Evolutionary conservation across 2,888 invertebrate species (phyloP), one percentile per base, ranked within the genome.

Genomic region (Drosophila anomelani): DNA sequence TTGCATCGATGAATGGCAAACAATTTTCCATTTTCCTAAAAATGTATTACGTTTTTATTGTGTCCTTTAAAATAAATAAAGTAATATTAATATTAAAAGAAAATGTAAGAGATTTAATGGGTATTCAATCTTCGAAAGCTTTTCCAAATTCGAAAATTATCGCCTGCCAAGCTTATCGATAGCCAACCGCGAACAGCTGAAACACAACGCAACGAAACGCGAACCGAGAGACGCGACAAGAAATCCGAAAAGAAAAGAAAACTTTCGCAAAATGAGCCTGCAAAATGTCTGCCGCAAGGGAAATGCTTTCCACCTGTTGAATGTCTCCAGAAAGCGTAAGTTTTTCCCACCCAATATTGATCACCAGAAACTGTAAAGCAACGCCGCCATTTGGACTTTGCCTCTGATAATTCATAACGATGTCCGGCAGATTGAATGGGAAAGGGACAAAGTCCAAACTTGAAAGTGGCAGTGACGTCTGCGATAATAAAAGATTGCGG

Each of bases 391-490:
- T 74, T 67, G 75, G 76, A 75, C 75, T 75, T 75, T 74, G 74
- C 34, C 47, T 64, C 36, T 44, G 39, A 49, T 23, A 46, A 26
- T 60, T 41, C 41, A 58, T 69, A 58, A 69, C 39, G 51, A 38
- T 63, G 17, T 60, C 47, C 47, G 68, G 64, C 57, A 73, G 36
- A 66, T 44, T 58, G 44, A 69, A 64, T 58, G 53, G 43, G 46
- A 54, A 62, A 55, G 38, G 81, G 60, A 74, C 83, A 87, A 83
- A 83, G 83, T 83, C 82, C 87, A 87, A 77, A 47, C 70, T 58
- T 43, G 68, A 57, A 63, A 59, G 49, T 49, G 13, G 39, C 49
- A 39, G 62, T 75, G 75, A 75, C 75, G 75, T 62, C 58, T 73
- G 10, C 34, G 49, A 51, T 41, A 56, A 29, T 53, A n/a, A 58